A percentile compares a stretch with the other conserved stretches of the same genome.
Conservation (phyloP, 37 sponge, comb jelly and placozoan genomes). For the Amphimedon queenslandica region DNA sequence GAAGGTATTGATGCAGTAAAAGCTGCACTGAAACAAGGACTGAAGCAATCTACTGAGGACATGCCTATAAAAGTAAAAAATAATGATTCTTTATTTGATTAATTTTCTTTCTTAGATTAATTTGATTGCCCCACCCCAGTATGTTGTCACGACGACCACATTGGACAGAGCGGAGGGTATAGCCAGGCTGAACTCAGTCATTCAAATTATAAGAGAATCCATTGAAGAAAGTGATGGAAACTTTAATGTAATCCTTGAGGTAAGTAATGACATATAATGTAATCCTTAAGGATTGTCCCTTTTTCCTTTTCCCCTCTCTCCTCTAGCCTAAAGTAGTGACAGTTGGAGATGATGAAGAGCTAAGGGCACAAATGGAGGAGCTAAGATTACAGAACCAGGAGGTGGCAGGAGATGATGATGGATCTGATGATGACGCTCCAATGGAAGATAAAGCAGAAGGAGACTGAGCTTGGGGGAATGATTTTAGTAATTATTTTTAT, state of each 20-base stretch:
- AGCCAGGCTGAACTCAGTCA: slow-evolving; percentile 73
- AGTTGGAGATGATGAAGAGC: slow-evolving; percentile 87
- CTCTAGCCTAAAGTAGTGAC: slow-evolving; percentile 93
- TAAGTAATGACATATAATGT: slow-evolving; percentile 8
- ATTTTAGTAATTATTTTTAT: no score
- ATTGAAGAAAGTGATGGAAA: slow-evolving; percentile 91
- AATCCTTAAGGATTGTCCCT: not conserved
- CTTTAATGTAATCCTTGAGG: slow-evolving; percentile 84
- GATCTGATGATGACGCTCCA: slow-evolving; percentile 80
- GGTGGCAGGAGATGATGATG: slow-evolving; percentile 88
- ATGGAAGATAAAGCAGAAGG: no score
- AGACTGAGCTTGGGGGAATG: no score
- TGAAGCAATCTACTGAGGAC: slow-evolving; percentile 73
- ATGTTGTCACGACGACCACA: slow-evolving; percentile 90
- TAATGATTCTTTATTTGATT: not conserved
- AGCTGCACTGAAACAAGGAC: slow-evolving; percentile 76
- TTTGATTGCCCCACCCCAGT: slow-evolving; percentile 96
- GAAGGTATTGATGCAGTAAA: slow-evolving; percentile 99
- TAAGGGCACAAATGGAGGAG: slow-evolving; percentile 86
- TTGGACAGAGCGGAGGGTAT: slow-evolving; percentile 90
- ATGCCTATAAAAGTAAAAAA: slow-evolving; percentile 65
- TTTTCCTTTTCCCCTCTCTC: no score
- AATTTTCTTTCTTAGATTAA: slow-evolving; percentile 69
- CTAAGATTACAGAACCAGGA: slow-evolving; percentile 75
- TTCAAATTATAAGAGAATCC: slow-evolving; percentile 77